Conservation (phyloP, 1,140 invertebrate species). For the Oppia nitens region DNA sequence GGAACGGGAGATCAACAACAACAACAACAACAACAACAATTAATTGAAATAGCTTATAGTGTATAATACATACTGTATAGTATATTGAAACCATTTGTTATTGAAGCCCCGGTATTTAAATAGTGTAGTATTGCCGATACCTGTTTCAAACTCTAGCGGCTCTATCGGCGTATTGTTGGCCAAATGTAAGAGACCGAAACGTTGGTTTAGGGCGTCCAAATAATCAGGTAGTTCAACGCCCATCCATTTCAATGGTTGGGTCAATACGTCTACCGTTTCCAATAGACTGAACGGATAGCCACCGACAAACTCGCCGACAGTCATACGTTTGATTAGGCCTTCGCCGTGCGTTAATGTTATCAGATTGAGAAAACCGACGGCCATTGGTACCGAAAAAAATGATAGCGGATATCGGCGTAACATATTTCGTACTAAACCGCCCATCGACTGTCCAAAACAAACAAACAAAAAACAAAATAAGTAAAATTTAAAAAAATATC, state of each 20-base stretch:
- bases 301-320: conserved; percentile 8
- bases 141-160: conserved; percentile 16
- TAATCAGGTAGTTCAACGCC: conserved; percentile 1
- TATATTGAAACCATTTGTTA: no score
- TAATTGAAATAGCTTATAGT: no score
- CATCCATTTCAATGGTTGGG: not conserved
- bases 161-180: conserved; percentile 12
- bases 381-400: not conserved
- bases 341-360: not conserved
- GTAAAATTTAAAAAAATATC: no score
- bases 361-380: not conserved
- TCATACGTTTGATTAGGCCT: conserved; percentile 3
- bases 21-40: no score
- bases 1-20: no score
- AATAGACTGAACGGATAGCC: conserved; percentile 9
- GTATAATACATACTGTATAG: no score
- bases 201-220: conserved; percentile 12
- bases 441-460: no score
- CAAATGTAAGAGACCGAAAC: conserved; percentile 13
- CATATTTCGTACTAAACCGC: no score
- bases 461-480: no score
- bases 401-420: not conserved
- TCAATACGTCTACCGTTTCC: conserved; percentile 10
- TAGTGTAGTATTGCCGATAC: not conserved
- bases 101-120: no score